These are phyloP conservation scores for Tetraneura akinire DNA, from an alignment of 1,140 invertebrate species.

Conservation along the genomic window DNA sequence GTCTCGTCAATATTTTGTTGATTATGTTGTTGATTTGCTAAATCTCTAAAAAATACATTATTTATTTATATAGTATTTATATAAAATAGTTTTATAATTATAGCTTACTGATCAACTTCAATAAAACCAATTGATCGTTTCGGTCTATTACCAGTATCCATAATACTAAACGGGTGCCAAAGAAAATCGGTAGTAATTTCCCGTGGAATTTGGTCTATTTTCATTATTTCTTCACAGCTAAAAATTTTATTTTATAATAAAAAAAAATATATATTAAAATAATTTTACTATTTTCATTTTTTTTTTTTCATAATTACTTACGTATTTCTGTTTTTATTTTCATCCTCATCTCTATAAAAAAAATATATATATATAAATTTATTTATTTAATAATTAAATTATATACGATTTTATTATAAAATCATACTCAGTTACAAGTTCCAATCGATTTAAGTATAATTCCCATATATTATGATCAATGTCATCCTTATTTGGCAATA, in stretches of 20 bases:
- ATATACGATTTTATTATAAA: neutral
- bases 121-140: neutral
- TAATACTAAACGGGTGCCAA: constrained; percentile 5
- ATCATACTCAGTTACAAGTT: neutral
- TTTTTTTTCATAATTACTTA: neutral
- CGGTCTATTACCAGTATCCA: neutral
- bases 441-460: neutral
- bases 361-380: too few relatives aligned
- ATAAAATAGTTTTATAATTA: too few relatives aligned
- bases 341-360: too few relatives aligned
- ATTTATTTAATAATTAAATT: neutral
- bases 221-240: neutral
- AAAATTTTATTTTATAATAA: neutral
- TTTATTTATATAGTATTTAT: too few relatives aligned
- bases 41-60: neutral
- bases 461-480: constrained; percentile 10
- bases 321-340: too few relatives aligned
- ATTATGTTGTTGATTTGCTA: neutral
- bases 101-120: neutral
- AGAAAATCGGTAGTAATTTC: neutral
- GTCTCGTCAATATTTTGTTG: constrained; percentile 3
- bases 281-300: neutral
- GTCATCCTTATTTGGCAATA: neutral
- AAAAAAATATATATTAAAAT: too few relatives aligned
- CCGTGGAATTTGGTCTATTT: neutral